These are phyloP conservation scores for Ceriagrion tenellum DNA, from an alignment of 2,888 invertebrate genomes.

Conservation along the genomic window DNA sequence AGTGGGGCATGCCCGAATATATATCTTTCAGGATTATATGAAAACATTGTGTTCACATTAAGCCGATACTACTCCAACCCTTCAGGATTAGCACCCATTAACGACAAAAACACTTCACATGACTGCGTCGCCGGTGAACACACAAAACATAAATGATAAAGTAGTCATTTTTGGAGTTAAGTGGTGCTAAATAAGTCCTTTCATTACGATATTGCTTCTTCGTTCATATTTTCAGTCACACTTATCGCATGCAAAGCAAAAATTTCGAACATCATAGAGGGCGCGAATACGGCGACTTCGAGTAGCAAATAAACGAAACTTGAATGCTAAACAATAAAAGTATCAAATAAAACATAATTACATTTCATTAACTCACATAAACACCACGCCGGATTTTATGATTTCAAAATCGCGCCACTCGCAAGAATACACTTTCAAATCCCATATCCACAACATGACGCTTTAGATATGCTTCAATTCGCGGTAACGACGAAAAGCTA, in stretches of 20 bases:
- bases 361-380: neutral
- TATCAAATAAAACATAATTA: neutral
- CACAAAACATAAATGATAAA: neutral
- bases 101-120: too few species aligned
- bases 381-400: neutral
- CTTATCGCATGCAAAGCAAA: neutral
- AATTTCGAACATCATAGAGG: neutral
- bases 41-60: too few species aligned
- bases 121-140: neutral
- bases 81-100: too few species aligned
- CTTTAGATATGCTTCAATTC: constrained; percentile 20
- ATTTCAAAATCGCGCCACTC: constrained; percentile 20
- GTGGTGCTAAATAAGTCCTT: neutral
- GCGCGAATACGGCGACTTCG: constrained; percentile 65
- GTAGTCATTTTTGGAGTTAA: neutral
- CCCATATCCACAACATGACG: constrained; percentile 47
- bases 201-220: neutral
- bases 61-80: too few species aligned
- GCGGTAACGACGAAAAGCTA: neutral
- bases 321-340: constrained; percentile 11
- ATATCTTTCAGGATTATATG: too few species aligned
- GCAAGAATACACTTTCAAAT: constrained; percentile 13
- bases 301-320: constrained; percentile 52
- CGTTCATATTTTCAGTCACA: neutral
- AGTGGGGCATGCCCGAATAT: too few species aligned